Base-by-base conservation (phyloP, 2,113 vertebrate genomes). In the Xyrauchen texanus region DNA sequence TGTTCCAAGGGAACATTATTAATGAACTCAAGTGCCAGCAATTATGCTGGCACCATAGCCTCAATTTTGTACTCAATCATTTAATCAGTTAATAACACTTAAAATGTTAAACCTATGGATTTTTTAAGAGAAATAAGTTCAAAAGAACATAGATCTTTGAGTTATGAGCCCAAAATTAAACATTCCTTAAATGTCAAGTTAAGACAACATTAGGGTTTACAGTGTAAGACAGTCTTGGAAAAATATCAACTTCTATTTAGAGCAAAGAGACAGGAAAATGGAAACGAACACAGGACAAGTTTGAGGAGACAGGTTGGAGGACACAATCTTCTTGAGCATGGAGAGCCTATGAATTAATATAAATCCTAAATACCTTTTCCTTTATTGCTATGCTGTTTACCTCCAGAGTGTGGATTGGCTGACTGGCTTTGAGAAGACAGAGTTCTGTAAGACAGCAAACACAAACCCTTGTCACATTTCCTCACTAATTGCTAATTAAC, bases 321-420 rank as follows among this genome's bases (percentile, higher is more conserved):
- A 44, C 21, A 34, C 21, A 34, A 44, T 69, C 58, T 21, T 81
- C 74, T 64, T 11, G 45, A 61, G 71, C 21, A 16, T 12, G 46
- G 9, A 72, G 45, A 80, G 58, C 49, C 75, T 60, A 47, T 51
- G 11, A 70, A 58, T 82, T 73, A 53, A 60, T 67, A 61, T 51
- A 34, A 47, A 82, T 78, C 78, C 76, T 86, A 82, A 86, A 88
- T 91, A 91, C 89, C 90, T 91, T 90, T 89, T 85, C 69, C 80
- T 88, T 86, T 92, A 88, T 90, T 88, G 89, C 88, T 90, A 82
- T 87, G 91, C 76, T 88, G 89, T 92, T 95, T 95, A 99, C 97
- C 97, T 97, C 96, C 96, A 92, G 91, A 95, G 85, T 95, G 95
- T 88, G 94, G 93, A 87, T 98, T 96, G 83, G 94, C 89, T 64